phyloP scores from a whole-genome alignment of 2,113 vertebrate genomes.

The cat (Felis catus) region F.catus_Fca126_mat1.0 CM031414.1:5626001-5626500 shows the following conservation, averaged over 20 bases:
- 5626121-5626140: rapidly evolving
- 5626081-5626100: rapidly evolving
- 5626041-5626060: rapidly evolving
- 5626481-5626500: neutral
- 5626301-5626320: conserved; percentile 78
- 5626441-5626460: neutral
- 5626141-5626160: no score
- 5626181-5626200: conserved; percentile 48
- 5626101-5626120: rapidly evolving
- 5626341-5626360: conserved; percentile 77
- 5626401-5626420: rapidly evolving
- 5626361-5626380: neutral
- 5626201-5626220: conserved; percentile 81
- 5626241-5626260: conserved; percentile 80
- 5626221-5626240: conserved; percentile 68
- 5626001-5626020: neutral
- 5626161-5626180: no score
- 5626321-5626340: conserved; percentile 70
- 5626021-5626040: rapidly evolving
- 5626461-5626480: rapidly evolving
- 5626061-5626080: no score
- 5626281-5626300: conserved; percentile 81
- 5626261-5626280: conserved; percentile 77
- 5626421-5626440: neutral
- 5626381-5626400: neutral